Conservation (phyloP, 2,113 vertebrate species). For the Coreoperca whiteheadi region DNA sequence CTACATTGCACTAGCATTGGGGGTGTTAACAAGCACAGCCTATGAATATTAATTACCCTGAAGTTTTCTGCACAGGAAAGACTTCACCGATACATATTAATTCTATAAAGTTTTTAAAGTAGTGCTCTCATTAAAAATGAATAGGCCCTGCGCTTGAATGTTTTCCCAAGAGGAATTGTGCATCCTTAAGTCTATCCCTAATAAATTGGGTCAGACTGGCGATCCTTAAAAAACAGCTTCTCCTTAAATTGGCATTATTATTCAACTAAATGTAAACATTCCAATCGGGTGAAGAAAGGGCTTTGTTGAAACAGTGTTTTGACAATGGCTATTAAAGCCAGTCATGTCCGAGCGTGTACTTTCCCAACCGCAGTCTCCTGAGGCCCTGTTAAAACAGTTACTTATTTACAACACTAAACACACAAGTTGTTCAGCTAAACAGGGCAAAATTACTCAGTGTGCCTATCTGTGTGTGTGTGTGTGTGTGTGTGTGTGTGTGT, state of each 20-base stretch:
- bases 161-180: slow-evolving; percentile 81
- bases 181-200: slow-evolving; percentile 84
- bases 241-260: slow-evolving; percentile 73
- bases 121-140: slow-evolving; percentile 90
- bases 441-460: slow-evolving; percentile 64
- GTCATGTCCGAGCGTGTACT: slow-evolving; percentile 66
- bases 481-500: slow-evolving; percentile 6
- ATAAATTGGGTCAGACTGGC: slow-evolving; percentile 84
- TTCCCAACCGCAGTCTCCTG: slow-evolving; percentile 65
- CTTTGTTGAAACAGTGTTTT: slow-evolving; percentile 67
- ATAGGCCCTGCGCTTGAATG: slow-evolving; percentile 78
- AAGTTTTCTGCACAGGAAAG: slow-evolving; percentile 90
- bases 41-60: slow-evolving; percentile 94
- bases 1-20: slow-evolving; percentile 88
- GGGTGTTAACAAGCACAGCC: slow-evolving; percentile 90
- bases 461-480: neutral
- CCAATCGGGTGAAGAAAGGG: slow-evolving; percentile 48
- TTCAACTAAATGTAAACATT: slow-evolving; percentile 78
- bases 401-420: slow-evolving; percentile 84
- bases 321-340: slow-evolving; percentile 75
- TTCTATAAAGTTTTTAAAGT: slow-evolving; percentile 90
- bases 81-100: slow-evolving; percentile 91
- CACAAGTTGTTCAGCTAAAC: slow-evolving; percentile 79
- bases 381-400: slow-evolving; percentile 73
- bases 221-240: slow-evolving; percentile 67